phyloP scores from a whole-genome alignment of 2,797 vertebrate genomes.

The Malacoraja senta region DNA sequence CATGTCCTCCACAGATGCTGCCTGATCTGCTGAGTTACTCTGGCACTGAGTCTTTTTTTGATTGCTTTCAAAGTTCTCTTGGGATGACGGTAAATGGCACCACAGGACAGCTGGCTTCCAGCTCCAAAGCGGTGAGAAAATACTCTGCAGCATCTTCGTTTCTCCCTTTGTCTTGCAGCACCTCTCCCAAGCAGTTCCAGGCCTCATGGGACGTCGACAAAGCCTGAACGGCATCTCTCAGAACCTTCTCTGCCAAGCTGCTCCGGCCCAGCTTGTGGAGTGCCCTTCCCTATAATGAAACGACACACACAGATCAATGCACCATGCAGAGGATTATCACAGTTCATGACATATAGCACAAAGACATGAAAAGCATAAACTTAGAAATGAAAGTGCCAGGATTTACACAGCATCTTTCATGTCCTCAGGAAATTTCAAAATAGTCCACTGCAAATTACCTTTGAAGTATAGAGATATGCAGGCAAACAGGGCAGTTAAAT shows the following conservation, averaged over 20 bases:
- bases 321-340: neutral
- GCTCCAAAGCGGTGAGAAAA: conserved; percentile 84
- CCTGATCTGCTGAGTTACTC: too few species aligned
- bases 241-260: conserved; percentile 81
- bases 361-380: neutral
- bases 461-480: neutral
- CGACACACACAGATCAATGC: conserved; percentile 39
- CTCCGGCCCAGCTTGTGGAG: conserved; percentile 72
- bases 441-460: neutral
- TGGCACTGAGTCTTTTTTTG: neutral
- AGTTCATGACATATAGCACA: neutral
- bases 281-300: conserved; percentile 69
- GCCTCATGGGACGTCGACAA: conserved; percentile 82
- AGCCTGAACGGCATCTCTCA: conserved; percentile 76
- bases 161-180: conserved; percentile 73
- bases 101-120: conserved; percentile 87
- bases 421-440: neutral
- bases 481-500: neutral
- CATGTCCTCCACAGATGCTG: too few species aligned
- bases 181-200: conserved; percentile 86
- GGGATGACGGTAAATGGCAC: conserved; percentile 86
- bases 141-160: conserved; percentile 78
- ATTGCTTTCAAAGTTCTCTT: conserved; percentile 70
- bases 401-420: neutral
- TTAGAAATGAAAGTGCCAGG: neutral